Conservation (phyloP, 2,888 invertebrate species). For the Macrophya alboannulata region DNA sequence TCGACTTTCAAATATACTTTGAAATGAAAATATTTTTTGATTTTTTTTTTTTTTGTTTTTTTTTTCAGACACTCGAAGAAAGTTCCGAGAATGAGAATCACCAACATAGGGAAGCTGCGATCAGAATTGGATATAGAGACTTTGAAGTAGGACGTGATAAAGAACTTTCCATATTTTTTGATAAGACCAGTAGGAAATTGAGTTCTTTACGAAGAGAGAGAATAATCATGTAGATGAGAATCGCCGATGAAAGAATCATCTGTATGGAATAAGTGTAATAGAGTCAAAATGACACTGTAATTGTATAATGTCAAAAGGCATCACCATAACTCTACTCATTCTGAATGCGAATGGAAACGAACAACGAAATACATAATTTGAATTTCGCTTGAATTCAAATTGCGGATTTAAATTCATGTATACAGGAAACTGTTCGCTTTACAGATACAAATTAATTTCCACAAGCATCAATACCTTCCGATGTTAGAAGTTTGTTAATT, state of each 20-base stretch:
- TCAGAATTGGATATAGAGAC: background rate
- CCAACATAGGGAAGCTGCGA: background rate
- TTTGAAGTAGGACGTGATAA: background rate
- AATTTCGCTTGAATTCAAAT: background rate
- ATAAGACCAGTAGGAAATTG: background rate
- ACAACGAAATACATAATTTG: background rate
- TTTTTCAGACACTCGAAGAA: background rate
- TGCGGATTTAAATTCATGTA: background rate
- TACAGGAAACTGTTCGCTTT: background rate
- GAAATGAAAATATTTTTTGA: constrained; percentile 2
- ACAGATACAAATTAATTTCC: background rate
- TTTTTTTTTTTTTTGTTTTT: background rate
- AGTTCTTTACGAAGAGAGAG: background rate
- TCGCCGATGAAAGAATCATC: background rate
- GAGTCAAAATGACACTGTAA: no score
- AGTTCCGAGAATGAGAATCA: background rate
- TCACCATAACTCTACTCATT: background rate
- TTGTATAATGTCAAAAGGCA: no score
- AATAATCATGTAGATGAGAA: background rate
- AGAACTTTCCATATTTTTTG: background rate
- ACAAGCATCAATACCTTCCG: background rate
- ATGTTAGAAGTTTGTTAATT: constrained; percentile 4
- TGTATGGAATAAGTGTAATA: no score
- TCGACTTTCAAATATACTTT: background rate
- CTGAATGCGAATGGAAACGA: background rate